Evolutionary conservation across 92 coral and sea anemone genomes (phyloP).

Genomic region (Zoanthus solanderi): DNA sequence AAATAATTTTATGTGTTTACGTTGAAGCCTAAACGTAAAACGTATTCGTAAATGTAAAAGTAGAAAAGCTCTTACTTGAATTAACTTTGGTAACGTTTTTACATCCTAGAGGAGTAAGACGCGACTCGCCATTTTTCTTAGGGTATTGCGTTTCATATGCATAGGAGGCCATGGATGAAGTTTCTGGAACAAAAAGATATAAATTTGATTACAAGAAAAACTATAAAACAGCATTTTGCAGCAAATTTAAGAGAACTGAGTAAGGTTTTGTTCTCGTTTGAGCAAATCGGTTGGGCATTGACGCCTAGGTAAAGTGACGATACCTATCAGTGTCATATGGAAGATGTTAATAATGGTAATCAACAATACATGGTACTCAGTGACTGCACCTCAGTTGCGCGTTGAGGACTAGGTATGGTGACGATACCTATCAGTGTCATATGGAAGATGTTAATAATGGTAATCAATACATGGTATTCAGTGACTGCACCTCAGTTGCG

Average conservation of each 20-base stretch:
- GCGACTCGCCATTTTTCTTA: not conserved
- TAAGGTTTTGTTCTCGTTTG: no score
- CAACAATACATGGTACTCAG: not conserved
- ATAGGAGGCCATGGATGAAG: conserved; percentile 4
- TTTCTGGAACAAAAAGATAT: not conserved
- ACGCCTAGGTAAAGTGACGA: not conserved
- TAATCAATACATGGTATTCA: no score
- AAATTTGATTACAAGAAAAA: not conserved
- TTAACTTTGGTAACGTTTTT: not conserved
- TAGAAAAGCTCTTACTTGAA: not conserved
- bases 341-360: not conserved
- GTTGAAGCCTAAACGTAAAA: no score
- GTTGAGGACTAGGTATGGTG: no score
- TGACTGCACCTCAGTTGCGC: no score
- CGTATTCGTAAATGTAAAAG: not conserved
- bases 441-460: not conserved
- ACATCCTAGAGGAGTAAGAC: not conserved
- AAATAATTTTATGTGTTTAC: no score
- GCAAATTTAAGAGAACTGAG: not conserved
- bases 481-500: no score
- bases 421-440: no score
- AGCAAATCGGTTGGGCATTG: no score
- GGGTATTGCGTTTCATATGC: not conserved
- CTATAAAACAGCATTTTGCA: not conserved
- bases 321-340: not conserved